These are phyloP conservation scores for Dolomedes plantarius DNA, from an alignment of 2,888 invertebrate species.

Conservation along the genomic window DNA sequence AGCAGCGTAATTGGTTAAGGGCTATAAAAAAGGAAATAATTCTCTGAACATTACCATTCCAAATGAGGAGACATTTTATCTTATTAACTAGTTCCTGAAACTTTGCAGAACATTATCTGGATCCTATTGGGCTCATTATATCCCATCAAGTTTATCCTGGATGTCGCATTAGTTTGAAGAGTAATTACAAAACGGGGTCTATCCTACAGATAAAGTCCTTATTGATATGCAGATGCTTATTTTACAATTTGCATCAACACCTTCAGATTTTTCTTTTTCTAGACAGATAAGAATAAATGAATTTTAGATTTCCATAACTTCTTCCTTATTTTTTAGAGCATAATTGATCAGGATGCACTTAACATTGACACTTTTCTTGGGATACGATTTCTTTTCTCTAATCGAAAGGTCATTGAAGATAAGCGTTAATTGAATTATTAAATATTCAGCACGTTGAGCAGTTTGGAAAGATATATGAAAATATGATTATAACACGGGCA, in stretches of 20 bases:
- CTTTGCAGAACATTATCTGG: too few relatives aligned
- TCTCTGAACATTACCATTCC: too few relatives aligned
- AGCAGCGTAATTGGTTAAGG: too few relatives aligned
- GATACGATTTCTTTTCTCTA: too few relatives aligned
- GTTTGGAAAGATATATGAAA: too few relatives aligned
- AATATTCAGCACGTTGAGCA: too few relatives aligned
- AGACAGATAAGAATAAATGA: background rate
- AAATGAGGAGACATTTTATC: too few relatives aligned
- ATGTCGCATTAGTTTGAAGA: background rate
- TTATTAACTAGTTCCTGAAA: too few relatives aligned
- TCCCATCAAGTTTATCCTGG: background rate
- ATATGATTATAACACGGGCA: too few relatives aligned
- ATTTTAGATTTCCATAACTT: background rate
- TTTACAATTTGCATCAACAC: background rate
- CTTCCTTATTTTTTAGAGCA: background rate
- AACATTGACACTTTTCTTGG: background rate
- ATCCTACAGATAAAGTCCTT: background rate
- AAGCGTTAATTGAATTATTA: too few relatives aligned
- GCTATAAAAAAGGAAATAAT: too few relatives aligned
- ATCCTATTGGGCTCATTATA: background rate
- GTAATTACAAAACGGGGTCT: background rate
- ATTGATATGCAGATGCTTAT: background rate
- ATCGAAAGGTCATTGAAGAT: too few relatives aligned
- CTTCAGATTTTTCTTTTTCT: background rate
- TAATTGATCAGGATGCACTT: background rate